Conservation (phyloP, 2,888 invertebrate genomes). For the Andrena chrysosceles region DNA sequence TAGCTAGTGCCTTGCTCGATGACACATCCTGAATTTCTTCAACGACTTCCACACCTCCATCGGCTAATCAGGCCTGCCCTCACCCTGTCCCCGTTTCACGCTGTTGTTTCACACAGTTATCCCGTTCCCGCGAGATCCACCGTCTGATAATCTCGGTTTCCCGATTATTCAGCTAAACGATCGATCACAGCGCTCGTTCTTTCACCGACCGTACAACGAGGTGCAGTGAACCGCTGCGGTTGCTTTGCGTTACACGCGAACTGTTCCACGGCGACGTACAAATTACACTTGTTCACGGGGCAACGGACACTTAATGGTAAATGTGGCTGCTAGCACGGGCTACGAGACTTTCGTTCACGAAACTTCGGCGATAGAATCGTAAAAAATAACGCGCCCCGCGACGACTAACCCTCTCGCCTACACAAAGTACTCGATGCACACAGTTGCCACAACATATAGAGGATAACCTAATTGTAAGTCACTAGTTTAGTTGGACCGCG, state of each 20-base stretch:
- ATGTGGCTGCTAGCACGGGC: not conserved
- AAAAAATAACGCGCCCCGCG: conserved; percentile 37
- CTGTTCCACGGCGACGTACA: conserved; percentile 6
- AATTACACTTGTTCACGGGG: conserved; percentile 29
- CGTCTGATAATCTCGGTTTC: not conserved
- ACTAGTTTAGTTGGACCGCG: conserved; percentile 77
- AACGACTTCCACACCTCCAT: conserved; percentile 8
- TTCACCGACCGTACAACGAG: not conserved
- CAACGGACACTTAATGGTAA: conserved; percentile 19
- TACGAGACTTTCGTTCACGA: not conserved
- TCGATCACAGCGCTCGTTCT: not conserved
- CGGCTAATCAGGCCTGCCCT: not conserved
- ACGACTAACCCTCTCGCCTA: not conserved
- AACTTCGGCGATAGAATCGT: conserved; percentile 22
- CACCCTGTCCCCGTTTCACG: not conserved
- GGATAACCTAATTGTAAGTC: conserved; percentile 64
- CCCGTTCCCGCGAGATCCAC: not conserved
- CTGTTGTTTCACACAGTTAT: not conserved
- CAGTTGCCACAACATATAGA: conserved; percentile 7
- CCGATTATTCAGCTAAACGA: not conserved
- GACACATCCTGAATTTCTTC: conserved; percentile 53
- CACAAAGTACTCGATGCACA: not conserved
- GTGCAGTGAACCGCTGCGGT: not conserved
- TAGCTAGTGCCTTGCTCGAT: conserved; percentile 80
- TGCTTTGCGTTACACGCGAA: not conserved